These are phyloP conservation scores for Elegia similella DNA, from an alignment of 2,888 invertebrate genomes.

Conservation along the genomic window DNA sequence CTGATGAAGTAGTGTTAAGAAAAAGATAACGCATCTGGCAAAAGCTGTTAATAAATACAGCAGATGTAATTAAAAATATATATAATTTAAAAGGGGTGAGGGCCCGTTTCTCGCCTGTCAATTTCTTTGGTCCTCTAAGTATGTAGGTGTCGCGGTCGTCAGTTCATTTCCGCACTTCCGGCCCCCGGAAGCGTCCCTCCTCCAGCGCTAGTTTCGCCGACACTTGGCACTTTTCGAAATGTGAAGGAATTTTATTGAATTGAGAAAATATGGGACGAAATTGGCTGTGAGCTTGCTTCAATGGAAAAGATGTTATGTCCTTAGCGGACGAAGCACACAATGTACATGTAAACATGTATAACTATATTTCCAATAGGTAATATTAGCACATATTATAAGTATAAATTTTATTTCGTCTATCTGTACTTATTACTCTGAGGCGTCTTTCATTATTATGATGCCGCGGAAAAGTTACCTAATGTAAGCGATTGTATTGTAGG, in stretches of 20 bases:
- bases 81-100: too few species aligned
- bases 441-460: too few species aligned
- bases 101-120: not conserved
- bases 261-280: not conserved
- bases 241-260: not conserved
- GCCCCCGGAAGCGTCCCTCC: conserved; percentile 23
- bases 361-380: not conserved
- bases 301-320: not conserved
- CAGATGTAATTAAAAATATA: too few species aligned
- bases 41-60: too few species aligned
- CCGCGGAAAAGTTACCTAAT: too few species aligned
- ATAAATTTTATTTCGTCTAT: too few species aligned
- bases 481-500: too few species aligned
- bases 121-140: conserved; percentile 17
- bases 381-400: too few species aligned
- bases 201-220: conserved; percentile 3
- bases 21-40: too few species aligned
- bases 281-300: not conserved
- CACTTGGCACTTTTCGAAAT: not conserved
- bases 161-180: conserved; percentile 37
- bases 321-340: not conserved
- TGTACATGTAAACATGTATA: not conserved
- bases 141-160: conserved; percentile 31
- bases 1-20: too few species aligned
- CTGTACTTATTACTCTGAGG: too few species aligned